phyloP scores from a whole-genome alignment of 2,797 vertebrate genomes.

The Odontamblyopus rebecca region DNA sequence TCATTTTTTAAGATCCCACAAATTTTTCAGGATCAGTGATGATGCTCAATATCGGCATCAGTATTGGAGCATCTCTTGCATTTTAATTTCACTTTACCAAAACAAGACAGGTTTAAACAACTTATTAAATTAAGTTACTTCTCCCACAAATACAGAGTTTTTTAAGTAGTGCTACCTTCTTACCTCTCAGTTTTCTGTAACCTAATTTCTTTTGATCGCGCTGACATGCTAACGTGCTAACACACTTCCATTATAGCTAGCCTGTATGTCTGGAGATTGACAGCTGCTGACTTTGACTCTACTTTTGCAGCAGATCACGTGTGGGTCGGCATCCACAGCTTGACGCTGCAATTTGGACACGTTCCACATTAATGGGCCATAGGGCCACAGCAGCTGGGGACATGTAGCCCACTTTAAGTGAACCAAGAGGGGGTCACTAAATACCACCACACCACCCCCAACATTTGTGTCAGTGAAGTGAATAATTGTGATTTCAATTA shows the following conservation, averaged over 20 bases:
- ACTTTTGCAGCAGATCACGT: slow-evolving; percentile 7
- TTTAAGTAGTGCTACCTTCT: not conserved
- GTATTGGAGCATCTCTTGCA: not conserved
- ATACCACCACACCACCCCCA: not conserved
- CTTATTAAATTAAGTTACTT: no score
- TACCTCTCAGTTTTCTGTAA: not conserved
- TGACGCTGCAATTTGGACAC: slow-evolving; percentile 33
- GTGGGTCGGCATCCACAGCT: slow-evolving; percentile 19
- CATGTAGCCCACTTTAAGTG: slow-evolving; percentile 30
- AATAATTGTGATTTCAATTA: not conserved
- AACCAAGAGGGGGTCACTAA: not conserved
- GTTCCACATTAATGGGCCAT: slow-evolving; percentile 31
- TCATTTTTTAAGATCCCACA: not conserved
- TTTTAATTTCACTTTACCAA: not conserved
- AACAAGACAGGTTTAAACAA: not conserved
- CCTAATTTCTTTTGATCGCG: not conserved
- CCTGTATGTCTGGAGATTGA: slow-evolving; percentile 26
- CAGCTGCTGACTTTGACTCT: slow-evolving; percentile 36
- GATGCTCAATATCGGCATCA: not conserved
- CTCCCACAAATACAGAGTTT: not conserved
- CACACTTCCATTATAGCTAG: not conserved
- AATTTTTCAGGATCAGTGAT: not conserved
- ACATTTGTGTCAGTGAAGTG: not conserved
- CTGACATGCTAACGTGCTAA: slow-evolving; percentile 3
- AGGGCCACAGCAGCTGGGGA: slow-evolving; percentile 51